These are phyloP conservation scores for Pristionchus fissidentatus DNA, from an alignment of 2,888 invertebrate species.

Conservation along the genomic window DNA sequence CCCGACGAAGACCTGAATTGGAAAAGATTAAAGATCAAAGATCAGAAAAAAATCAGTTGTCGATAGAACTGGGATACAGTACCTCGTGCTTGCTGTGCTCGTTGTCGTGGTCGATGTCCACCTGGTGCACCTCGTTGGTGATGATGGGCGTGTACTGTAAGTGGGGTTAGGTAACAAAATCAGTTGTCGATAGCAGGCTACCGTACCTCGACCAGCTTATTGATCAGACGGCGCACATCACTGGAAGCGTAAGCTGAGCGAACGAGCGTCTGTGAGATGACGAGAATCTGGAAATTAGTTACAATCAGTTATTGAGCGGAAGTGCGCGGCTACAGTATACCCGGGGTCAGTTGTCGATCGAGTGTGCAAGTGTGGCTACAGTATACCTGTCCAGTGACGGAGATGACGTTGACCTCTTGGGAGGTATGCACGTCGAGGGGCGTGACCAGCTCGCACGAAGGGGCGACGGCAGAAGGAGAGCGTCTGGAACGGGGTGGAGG, in stretches of 20 bases:
- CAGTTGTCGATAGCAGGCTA: neutral
- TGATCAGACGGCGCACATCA: neutral
- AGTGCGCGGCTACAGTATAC: too few species aligned
- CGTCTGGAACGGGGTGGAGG: too few species aligned
- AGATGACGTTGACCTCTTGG: constrained; percentile 23
- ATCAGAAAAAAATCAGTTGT: too few species aligned
- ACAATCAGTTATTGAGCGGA: too few species aligned
- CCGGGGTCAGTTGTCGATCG: too few species aligned
- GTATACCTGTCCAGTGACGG: constrained; percentile 40
- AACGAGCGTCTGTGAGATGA: constrained; percentile 28
- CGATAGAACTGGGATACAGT: too few species aligned
- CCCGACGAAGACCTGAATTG: constrained; percentile 39
- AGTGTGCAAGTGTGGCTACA: neutral
- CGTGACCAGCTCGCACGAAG: constrained; percentile 15
- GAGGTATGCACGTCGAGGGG: constrained; percentile 24
- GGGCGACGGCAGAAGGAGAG: neutral
- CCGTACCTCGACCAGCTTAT: constrained; percentile 10
- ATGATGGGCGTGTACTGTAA: constrained; percentile 2
- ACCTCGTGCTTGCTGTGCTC: constrained; percentile 40
- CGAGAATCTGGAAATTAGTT: constrained; percentile 9
- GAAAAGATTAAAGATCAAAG: too few species aligned
- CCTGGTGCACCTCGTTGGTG: constrained; percentile 23
- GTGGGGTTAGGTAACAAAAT: neutral
- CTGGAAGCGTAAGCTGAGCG: constrained; percentile 2
- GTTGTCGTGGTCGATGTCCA: constrained; percentile 37